Evolutionary conservation across 2,888 invertebrate genomes (phyloP), one percentile per base, ranked within the genome.

Genomic region (Tenthredo notha): DNA sequence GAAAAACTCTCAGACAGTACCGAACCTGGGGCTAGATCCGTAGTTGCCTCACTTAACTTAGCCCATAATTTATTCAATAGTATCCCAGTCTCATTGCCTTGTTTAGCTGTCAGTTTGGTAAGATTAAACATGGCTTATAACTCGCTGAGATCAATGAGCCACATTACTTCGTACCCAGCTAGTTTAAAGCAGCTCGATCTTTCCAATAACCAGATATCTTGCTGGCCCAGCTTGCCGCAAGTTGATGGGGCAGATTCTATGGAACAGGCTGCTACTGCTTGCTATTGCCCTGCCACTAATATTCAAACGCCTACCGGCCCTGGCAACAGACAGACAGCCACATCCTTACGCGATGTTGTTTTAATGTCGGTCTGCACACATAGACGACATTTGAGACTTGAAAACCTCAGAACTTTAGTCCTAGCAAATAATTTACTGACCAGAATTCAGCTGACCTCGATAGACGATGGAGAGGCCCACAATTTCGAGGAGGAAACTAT

Each of bases 61-160:
- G 97, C 98, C 0, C 98, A 98, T 94, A 99, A 99, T 94, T 95
- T 97, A 89, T 98, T 99, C 92, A 96, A 96, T 50, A 96, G 96
- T 88, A 96, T 99, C 86, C 99, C 99, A 0, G 95, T 96, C 1
- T 97, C 97, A 74, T 94, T 99, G 61, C 97, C 99, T 2, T 99
- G 99, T 92, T 94, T 98, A 85, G 98, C 98, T 6, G 97, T 98
- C 0, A 96, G 96, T 89, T 95, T 99, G 43, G 97, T 97, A 0
- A 94, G 98, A 61, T 95, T 99, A 21, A 98, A 98, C 92, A 96
- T 99, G 95, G 97, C 98, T 0, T 98, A 98, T 91, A 99, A 99
- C 93, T 96, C 96, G 86, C 94, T 96, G 77, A 93, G 95, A 89
- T 94, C 93, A 0, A 93, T 93, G 93, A 92, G 92, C 77, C 92